Base-by-base conservation (phyloP, 2,888 invertebrate genomes). In the Tubulanus polymorphus region DNA sequence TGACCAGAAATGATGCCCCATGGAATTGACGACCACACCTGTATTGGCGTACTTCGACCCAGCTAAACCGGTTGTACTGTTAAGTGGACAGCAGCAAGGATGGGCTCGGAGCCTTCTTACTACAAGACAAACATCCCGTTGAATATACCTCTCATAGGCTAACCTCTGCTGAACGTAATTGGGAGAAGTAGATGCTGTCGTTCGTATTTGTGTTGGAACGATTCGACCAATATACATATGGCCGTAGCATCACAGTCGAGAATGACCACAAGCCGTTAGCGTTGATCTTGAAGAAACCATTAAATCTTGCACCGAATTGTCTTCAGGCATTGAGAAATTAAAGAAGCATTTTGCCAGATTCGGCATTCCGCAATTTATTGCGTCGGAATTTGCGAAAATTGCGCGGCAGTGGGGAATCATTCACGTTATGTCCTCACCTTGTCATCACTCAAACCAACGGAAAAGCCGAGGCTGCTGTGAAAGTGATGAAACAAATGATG, bases 201-300 rank as follows among this genome's bases (percentile, higher is more conserved):
- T 47, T 61, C 1, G 37, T 63, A 53, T 46, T 49, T 56, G 61
- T 60, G 10, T 55, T 59, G 2, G 63, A 64, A 29, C 53, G 60
- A n/a, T 64, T 65, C 47, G 54, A 64, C 51, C 63, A 62, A 46
- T 66, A 63, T 27, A 61, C 62, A 5, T 64, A 59, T 51, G 62
- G 63, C 26, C 15, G n/a, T 6, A 27, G 53, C 25, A 29, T 53
- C 10, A 53, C 28, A 10, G 53, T 53, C 10, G 18, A 53, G n/a
- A 26, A 50, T 53, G 53, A 54, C 25, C 53, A 53, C 25, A 6
- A 18, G 15, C 53, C 53, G 12, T 29, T 53, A 12, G 53, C 48
- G 10, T 6, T 20, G n/a, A 53, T 53, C 12, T 6, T 47, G 15
- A 51, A 48, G 25, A 10, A 25, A 48, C 51, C 51, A 12, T 23